Evolutionary conservation across 2,888 invertebrate species (phyloP).

Genomic region (Acronicta psi): DNA sequence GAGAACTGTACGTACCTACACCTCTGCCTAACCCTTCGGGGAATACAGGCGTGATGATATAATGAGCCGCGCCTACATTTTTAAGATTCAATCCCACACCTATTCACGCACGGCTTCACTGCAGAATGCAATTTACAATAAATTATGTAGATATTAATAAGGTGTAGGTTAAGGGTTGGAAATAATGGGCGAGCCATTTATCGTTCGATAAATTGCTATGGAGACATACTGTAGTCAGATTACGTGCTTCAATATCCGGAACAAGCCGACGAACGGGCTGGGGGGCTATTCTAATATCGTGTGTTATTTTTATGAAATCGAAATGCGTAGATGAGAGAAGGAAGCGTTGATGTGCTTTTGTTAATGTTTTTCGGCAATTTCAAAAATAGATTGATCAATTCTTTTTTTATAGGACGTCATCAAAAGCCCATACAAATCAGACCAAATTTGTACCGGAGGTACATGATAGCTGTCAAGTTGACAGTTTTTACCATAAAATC

Average conservation of each 20-base stretch:
- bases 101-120: constrained; percentile 79
- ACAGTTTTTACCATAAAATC: too few species aligned
- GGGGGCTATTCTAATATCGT: constrained; percentile 35
- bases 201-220: constrained; percentile 87
- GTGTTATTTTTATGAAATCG: constrained; percentile 49
- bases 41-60: too few species aligned
- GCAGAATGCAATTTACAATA: constrained; percentile 88
- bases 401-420: too few species aligned
- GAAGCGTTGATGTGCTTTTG: constrained; percentile 50
- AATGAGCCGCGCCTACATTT: constrained; percentile 39
- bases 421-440: too few species aligned
- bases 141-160: constrained; percentile 89
- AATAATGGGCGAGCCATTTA: constrained; percentile 84
- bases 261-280: constrained; percentile 68
- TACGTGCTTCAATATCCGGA: constrained; percentile 89
- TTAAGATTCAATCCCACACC: constrained; percentile 54
- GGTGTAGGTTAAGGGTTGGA: constrained; percentile 87
- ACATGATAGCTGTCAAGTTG: too few species aligned
- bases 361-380: constrained; percentile 33
- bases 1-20: too few species aligned
- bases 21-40: too few species aligned
- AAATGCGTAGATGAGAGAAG: constrained; percentile 44
- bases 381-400: constrained; percentile 13
- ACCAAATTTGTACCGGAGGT: too few species aligned
- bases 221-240: constrained; percentile 87